A percentile compares a stretch with the other conserved stretches of the same genome.
Conservation (phyloP, 2,888 invertebrate genomes). For the Stramonita haemastoma region DNA sequence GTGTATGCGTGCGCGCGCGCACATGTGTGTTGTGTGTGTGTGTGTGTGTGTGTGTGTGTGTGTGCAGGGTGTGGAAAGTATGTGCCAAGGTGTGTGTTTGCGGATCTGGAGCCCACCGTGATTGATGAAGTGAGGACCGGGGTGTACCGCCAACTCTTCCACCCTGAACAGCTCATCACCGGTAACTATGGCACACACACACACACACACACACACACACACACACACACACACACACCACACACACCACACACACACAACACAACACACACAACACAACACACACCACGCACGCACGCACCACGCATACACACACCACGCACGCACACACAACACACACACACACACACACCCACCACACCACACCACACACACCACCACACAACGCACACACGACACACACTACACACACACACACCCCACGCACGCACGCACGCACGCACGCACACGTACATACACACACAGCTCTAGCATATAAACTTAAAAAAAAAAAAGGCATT, state of each 20-base stretch:
- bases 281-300: background rate
- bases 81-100: conserved; percentile 93
- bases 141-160: conserved; percentile 49
- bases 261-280: background rate
- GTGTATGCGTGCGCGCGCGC: background rate
- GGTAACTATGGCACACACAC: conserved; percentile 26
- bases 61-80: conserved; percentile 92
- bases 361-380: too few relatives aligned
- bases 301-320: too few relatives aligned
- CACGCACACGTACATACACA: background rate
- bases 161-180: conserved; percentile 48
- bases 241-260: background rate
- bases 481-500: background rate
- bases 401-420: too few relatives aligned
- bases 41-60: too few relatives aligned
- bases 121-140: conserved; percentile 81
- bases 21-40: background rate
- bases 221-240: conserved; percentile 18
- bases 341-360: too few relatives aligned
- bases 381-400: too few relatives aligned
- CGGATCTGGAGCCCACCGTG: conserved; percentile 86
- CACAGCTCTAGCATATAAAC: background rate
- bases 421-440: background rate
- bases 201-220: conserved; percentile 18
- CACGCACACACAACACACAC: too few relatives aligned